Evolutionary conservation across 1,140 invertebrate species (phyloP).

Genomic region (Ips nitidus): DNA sequence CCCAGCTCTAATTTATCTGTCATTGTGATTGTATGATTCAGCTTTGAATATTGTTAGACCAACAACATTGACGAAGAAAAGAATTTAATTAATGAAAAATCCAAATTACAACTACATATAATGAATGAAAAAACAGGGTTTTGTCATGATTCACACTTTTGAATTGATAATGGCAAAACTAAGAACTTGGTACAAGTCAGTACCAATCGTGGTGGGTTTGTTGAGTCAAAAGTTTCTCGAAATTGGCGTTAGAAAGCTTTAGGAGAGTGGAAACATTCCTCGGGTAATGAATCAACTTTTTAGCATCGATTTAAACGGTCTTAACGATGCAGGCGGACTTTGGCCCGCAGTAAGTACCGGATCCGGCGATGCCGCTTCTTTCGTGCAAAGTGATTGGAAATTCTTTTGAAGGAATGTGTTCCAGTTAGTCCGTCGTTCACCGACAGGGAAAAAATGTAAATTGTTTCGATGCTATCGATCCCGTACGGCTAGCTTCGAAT

Average conservation of each 20-base stretch:
- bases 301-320: slow-evolving; percentile 2
- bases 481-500: slow-evolving; percentile 1
- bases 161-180: too few species aligned
- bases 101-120: too few species aligned
- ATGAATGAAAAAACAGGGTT: too few species aligned
- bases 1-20: too few species aligned
- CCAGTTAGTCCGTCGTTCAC: slow-evolving; percentile 29
- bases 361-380: slow-evolving; percentile 14
- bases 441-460: slow-evolving; percentile 27
- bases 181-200: too few species aligned
- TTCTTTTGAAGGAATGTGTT: slow-evolving; percentile 30
- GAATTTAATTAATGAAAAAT: too few species aligned
- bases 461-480: slow-evolving; percentile 31
- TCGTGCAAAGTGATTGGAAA: slow-evolving; percentile 34
- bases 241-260: slow-evolving; percentile 2
- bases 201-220: too few species aligned
- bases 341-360: slow-evolving; percentile 19
- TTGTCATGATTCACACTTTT: too few species aligned
- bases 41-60: too few species aligned
- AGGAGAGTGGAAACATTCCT: slow-evolving; percentile 1
- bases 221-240: too few species aligned
- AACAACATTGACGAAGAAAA: too few species aligned
- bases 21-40: too few species aligned
- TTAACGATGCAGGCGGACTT: slow-evolving; percentile 4
- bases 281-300: not conserved